Evolutionary conservation across 2,797 vertebrate genomes (phyloP).

Genomic region (Triplophysa yarkandensis): DNA sequence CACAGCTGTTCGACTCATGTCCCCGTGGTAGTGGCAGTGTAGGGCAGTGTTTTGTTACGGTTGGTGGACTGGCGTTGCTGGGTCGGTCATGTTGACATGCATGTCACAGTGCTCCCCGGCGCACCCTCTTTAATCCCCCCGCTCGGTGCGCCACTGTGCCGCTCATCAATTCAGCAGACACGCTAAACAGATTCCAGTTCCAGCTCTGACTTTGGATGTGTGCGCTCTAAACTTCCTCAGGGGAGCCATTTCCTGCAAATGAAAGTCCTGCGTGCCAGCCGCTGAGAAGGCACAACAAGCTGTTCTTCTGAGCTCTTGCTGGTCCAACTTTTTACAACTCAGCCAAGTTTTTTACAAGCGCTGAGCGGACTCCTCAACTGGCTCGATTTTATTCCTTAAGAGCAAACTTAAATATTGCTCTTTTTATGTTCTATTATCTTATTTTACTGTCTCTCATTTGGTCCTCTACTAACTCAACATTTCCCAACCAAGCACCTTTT

Average conservation of each 20-base stretch:
- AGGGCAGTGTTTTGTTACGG: slow-evolving; percentile 19
- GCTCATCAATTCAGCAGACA: slow-evolving; percentile 54
- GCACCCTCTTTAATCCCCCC: slow-evolving; percentile 15
- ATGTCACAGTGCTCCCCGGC: slow-evolving; percentile 12
- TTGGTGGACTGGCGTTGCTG: slow-evolving; percentile 19
- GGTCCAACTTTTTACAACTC: slow-evolving; percentile 15
- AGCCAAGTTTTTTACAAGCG: slow-evolving; percentile 27
- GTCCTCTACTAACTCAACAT: neutral
- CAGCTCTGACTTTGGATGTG: slow-evolving; percentile 53
- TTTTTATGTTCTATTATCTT: neutral
- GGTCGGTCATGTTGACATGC: slow-evolving; percentile 45
- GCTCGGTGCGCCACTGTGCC: slow-evolving; percentile 28
- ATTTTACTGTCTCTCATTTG: slow-evolving; percentile 8
- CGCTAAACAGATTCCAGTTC: slow-evolving; percentile 58
- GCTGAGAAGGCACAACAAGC: slow-evolving; percentile 41
- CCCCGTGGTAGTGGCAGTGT: neutral
- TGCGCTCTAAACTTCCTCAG: slow-evolving; percentile 49
- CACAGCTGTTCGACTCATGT: neutral
- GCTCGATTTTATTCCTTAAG: slow-evolving; percentile 13
- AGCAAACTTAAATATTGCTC: neutral
- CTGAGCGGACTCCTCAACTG: slow-evolving; percentile 1
- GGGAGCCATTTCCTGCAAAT: slow-evolving; percentile 56
- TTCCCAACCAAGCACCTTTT: neutral
- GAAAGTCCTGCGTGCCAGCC: slow-evolving; percentile 45
- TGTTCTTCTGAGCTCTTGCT: slow-evolving; percentile 38